Evolutionary conservation across 2,797 vertebrate species (phyloP).

Genomic region (Syndactyla subalaris): DNA sequence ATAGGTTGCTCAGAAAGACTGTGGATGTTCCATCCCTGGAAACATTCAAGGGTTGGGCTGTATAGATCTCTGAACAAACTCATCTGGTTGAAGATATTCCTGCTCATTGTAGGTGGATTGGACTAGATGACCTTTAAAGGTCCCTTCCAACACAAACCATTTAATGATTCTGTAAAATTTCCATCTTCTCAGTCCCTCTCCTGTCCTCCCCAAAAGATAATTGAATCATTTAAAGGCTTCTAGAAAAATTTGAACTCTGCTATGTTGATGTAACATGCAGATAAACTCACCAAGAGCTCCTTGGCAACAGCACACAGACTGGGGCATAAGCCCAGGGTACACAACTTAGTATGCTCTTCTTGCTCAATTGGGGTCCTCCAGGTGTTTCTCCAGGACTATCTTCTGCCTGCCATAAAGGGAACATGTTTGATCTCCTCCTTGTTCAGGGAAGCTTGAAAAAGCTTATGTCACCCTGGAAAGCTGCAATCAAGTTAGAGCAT

Average conservation of each 20-base stretch:
- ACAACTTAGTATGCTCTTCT: not conserved
- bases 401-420: not conserved
- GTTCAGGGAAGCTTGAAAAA: not conserved
- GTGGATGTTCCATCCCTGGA: not conserved
- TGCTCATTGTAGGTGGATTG: not conserved
- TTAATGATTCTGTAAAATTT: not conserved
- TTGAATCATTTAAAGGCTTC: accelerated
- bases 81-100: not conserved
- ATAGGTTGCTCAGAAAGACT: not conserved
- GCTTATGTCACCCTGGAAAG: not conserved
- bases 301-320: not conserved
- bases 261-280: not conserved
- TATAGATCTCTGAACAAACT: not conserved
- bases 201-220: not conserved
- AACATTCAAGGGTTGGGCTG: not conserved
- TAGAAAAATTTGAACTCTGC: not conserved
- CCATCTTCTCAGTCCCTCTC: accelerated
- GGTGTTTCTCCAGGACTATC: not conserved
- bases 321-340: accelerated
- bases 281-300: not conserved
- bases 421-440: not conserved
- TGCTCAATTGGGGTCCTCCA: accelerated
- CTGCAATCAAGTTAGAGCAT: not conserved
- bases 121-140: not conserved
- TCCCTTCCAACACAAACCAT: not conserved